Percentiles rank a stretch among this genome's conserved stretches.
Conservation (phyloP, 2,888 invertebrate species). For the Drosophila mayaguana region DNA sequence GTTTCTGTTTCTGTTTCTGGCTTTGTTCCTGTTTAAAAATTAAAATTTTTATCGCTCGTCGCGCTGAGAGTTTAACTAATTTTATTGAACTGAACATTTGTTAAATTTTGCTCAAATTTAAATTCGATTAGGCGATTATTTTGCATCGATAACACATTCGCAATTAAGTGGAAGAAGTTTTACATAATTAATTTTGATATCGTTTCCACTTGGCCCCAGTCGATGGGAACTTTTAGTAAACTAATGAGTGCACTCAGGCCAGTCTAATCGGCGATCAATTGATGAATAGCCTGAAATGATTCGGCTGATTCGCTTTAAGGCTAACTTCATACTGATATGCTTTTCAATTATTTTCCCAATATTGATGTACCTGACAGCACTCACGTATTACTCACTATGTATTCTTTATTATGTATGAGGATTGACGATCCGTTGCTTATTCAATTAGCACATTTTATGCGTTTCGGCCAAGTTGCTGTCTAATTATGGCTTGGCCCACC, state of each 20-base stretch:
- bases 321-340: neutral
- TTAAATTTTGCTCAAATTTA: slow-evolving; percentile 64
- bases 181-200: slow-evolving; percentile 70
- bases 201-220: slow-evolving; percentile 28
- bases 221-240: neutral
- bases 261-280: neutral
- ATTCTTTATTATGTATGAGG: slow-evolving; percentile 22
- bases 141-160: slow-evolving; percentile 55
- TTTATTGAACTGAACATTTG: slow-evolving; percentile 69
- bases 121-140: slow-evolving; percentile 43
- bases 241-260: neutral
- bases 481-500: slow-evolving; percentile 57
- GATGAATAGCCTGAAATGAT: neutral
- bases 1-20: slow-evolving; percentile 16
- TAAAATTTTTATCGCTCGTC: slow-evolving; percentile 50
- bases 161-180: slow-evolving; percentile 69
- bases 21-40: slow-evolving; percentile 47
- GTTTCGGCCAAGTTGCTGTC: slow-evolving; percentile 55
- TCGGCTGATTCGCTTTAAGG: too few relatives aligned
- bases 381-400: neutral
- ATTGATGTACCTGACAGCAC: neutral
- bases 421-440: slow-evolving; percentile 72
- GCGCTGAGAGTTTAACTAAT: slow-evolving; percentile 67
- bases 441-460: slow-evolving; percentile 82
- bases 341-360: neutral